Conservation (phyloP, 2,113 vertebrate genomes). For the Orycteropus afer region DNA sequence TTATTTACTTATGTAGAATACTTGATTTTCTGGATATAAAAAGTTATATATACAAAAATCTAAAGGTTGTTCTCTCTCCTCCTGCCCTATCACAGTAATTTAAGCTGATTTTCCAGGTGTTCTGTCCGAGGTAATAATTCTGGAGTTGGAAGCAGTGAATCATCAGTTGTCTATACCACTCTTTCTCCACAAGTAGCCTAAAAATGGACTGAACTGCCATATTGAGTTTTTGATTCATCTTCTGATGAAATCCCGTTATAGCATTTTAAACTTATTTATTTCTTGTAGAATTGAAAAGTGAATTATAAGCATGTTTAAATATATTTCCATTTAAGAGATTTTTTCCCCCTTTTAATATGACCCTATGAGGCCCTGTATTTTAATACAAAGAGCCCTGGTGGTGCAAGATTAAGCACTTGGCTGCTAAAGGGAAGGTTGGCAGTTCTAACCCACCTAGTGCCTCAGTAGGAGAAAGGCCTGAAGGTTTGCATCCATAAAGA, state of each 20-base stretch:
- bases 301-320: constrained; percentile 24
- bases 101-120: background rate
- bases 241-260: background rate
- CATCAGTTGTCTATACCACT: background rate
- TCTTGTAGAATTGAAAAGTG: background rate
- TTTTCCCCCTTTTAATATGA: background rate
- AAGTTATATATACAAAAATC: background rate
- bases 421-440: background rate
- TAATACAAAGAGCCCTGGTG: too few relatives aligned
- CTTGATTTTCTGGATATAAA: background rate
- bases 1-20: background rate
- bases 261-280: background rate
- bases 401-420: too few relatives aligned
- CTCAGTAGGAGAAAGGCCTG: background rate
- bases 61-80: background rate
- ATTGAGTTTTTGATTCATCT: background rate
- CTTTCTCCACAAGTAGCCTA: background rate
- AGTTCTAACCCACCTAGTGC: background rate
- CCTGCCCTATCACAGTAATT: constrained; percentile 25
- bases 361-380: background rate
- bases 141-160: background rate
- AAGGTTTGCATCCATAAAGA: background rate
- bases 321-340: background rate
- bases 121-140: constrained; percentile 14
- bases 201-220: background rate